Evolutionary conservation across 2,888 invertebrate species (phyloP), one percentile per base, ranked within the genome.

Genomic region (Pseudanteris insignis): DNA sequence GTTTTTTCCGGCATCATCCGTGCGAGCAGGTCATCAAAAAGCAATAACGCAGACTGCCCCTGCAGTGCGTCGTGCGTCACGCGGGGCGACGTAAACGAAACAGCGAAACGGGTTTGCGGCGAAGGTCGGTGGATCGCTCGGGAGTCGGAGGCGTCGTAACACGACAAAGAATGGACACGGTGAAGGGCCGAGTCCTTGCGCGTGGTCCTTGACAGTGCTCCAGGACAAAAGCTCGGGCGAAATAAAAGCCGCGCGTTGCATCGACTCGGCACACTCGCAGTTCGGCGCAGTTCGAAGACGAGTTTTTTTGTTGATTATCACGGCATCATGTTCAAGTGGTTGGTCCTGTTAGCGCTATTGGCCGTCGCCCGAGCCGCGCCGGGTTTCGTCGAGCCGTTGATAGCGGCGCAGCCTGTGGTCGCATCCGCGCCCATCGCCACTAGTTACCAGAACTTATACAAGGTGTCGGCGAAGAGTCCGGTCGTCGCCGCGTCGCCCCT

Each of bases 391-490:
- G 50, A 46, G 28, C 48, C 46, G 82, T 83, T 64, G 83, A 43
- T 73, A 33, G 73, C 71, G 25, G 84, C 83, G 80, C 85, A 86
- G 74, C 71, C 69, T 1, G 47, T 67, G 0, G 67, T 72, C 29
- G 71, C 73, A 40, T 63, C 68, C 24, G 79, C 84, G 1, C 86
- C 86, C 1, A 47, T 66, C 1, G 79, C 64, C 13, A 61, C 81
- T 25, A 81, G 82, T 40, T 69, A 80, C 73, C 64, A 66, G 13
- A 87, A 86, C 82, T 84, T 85, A 64, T 84, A 86, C 81, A 51
- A 51, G 30, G 43, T 60, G 7, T 80, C 83, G 21, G 36, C 37
- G 11, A 61, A 58, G 12, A 57, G 57, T 9, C 64, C 64, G 25
- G 38, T 58, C 1, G 29, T 64, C 34, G 86, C 84, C 80, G 85